Evolutionary conservation across 2,888 invertebrate species (phyloP).

Genomic region (Ophion slaviceki): DNA sequence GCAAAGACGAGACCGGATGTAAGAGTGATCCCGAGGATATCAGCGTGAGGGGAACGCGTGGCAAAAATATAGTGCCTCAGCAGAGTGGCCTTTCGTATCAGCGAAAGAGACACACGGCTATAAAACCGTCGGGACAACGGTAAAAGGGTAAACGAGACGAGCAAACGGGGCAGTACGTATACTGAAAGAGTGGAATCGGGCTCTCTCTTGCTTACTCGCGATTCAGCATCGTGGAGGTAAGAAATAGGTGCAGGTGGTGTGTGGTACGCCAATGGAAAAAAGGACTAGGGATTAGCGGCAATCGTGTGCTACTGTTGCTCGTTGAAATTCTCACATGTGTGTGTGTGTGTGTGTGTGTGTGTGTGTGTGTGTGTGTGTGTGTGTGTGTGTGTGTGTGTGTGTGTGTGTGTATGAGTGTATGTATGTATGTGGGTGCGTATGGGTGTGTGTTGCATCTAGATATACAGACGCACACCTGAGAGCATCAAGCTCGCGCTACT

Average conservation of each 20-base stretch:
- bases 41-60: conserved; percentile 18
- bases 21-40: conserved; percentile 32
- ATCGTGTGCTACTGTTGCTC: conserved; percentile 64
- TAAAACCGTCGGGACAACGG: conserved; percentile 58
- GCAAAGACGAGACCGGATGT: conserved; percentile 36
- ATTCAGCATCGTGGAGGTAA: conserved; percentile 60
- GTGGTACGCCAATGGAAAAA: conserved; percentile 65
- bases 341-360: conserved; percentile 28
- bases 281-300: conserved; percentile 68
- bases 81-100: conserved; percentile 21
- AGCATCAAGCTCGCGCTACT: conserved; percentile 32
- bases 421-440: conserved; percentile 26
- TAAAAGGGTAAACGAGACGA: conserved; percentile 64
- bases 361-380: conserved; percentile 25
- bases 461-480: conserved; percentile 14
- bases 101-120: conserved; percentile 28
- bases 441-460: background rate
- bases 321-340: conserved; percentile 11
- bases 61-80: conserved; percentile 20
- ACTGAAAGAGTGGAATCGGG: conserved; percentile 31
- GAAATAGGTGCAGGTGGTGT: conserved; percentile 67
- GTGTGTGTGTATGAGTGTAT: conserved; percentile 23
- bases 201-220: conserved; percentile 21
- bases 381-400: conserved; percentile 14
- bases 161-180: conserved; percentile 38